Percentiles rank a stretch among this genome's conserved stretches.
Evolutionary conservation across 37 sponge, comb jelly and placozoan species (phyloP).

Genomic region (Bolinopsis microptera): DNA sequence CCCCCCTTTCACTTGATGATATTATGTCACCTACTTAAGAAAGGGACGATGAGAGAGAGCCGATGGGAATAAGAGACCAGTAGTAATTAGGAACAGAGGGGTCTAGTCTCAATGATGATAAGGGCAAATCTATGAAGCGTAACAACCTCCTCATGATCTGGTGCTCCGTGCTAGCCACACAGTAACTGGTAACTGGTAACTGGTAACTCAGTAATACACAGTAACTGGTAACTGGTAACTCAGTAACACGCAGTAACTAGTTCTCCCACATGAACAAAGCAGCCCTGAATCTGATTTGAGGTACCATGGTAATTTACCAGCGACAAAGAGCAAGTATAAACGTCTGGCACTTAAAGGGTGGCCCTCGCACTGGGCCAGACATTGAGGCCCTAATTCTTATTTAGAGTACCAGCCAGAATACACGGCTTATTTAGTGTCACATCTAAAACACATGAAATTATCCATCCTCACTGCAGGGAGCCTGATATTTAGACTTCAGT

Average conservation of each 20-base stretch:
- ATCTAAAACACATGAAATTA: not conserved
- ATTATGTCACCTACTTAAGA: not conserved
- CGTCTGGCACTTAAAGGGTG: not conserved
- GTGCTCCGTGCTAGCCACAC: no score
- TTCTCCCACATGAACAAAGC: not conserved
- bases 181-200: no score
- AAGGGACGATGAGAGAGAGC: not conserved
- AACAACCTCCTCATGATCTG: no score
- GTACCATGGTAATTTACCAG: not conserved
- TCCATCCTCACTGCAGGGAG: not conserved
- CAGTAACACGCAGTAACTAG: not conserved
- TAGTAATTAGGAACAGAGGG: not conserved
- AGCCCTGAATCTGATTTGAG: not conserved
- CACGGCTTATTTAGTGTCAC: not conserved
- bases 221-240: no score
- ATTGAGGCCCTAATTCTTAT: not conserved
- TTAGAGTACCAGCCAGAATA: not conserved
- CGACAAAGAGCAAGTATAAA: not conserved
- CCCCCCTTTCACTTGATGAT: no score
- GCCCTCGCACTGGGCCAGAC: not conserved
- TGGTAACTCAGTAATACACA: no score
- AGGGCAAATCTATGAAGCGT: not conserved
- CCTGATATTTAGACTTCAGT: not conserved
- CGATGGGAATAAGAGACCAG: not conserved
- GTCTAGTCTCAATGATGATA: not conserved